Base-by-base conservation (phyloP, 2,888 invertebrate genomes). In the Gibbula magus region DNA sequence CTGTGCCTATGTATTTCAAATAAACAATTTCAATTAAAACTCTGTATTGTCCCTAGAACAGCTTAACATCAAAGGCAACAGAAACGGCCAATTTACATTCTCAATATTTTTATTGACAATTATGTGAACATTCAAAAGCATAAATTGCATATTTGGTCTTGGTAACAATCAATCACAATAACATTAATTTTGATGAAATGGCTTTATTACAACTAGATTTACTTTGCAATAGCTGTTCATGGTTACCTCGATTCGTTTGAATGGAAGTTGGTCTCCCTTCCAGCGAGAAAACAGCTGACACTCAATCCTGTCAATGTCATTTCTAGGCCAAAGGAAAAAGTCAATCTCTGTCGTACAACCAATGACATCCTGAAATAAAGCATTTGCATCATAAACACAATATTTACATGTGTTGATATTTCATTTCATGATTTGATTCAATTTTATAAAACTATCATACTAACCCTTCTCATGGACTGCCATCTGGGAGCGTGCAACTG, bases 401-500 rank as follows among this genome's bases (percentile, higher is more conserved):
- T 35, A 10, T 45, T 45, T 45, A 10, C 45, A n/a, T n/a, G n/a
- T n/a, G n/a, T n/a, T n/a, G n/a, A n/a, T n/a, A n/a, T n/a, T n/a
- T n/a, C n/a, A n/a, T n/a, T n/a, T n/a, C n/a, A n/a, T n/a, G n/a
- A n/a, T n/a, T n/a, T n/a, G n/a, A n/a, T 35, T 45, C 5, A 13
- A 45, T 8, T 45, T 5, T 8, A 45, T 10, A 45, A 45, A 10
- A 5, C n/a, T n/a, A 3, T 10, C 13, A 4, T 20, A 81, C 85
- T 80, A 83, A 91, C 92, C 86, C 89, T 87, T 78, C 91, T 87
- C 88, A 91, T 84, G 20, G 91, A 88, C 84, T 91, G 92, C 92
- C 92, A 92, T 77, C 90, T 88, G 39, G 90, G 90, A 66, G 90
- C 91, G 89, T 92, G 92, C 54, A 92, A 86, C 85, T 92, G 92